These are phyloP conservation scores for Pseudococcus longispinus DNA, from an alignment of 2,888 invertebrate genomes.

Conservation along the genomic window DNA sequence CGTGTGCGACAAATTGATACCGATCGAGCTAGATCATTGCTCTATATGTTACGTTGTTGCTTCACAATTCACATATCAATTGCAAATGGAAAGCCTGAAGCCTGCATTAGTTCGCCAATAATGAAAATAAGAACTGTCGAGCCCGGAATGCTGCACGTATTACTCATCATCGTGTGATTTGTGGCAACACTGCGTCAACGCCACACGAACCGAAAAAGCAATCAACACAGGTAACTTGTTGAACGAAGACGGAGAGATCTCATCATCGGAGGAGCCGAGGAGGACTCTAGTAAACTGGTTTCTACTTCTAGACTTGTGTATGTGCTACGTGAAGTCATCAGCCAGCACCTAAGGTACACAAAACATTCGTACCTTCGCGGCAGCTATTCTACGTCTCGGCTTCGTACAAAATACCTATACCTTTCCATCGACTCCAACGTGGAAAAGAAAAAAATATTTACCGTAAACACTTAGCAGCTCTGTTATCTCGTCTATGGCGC, in stretches of 20 bases:
- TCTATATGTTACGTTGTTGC: not conserved
- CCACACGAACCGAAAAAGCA: not conserved
- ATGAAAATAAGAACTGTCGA: not conserved
- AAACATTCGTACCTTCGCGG: not conserved
- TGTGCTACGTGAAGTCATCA: not conserved
- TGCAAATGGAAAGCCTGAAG: not conserved
- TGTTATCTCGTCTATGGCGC: not conserved
- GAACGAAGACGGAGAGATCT: not conserved
- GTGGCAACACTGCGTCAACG: not conserved
- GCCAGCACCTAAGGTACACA: not conserved
- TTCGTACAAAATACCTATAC: not conserved
- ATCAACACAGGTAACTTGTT: conserved; percentile 25
- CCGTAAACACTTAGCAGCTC: conserved; percentile 2
- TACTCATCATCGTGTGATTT: not conserved
- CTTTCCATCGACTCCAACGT: not conserved
- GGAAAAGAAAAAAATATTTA: not conserved
- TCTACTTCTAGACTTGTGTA: not conserved
- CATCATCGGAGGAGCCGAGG: conserved; percentile 23
- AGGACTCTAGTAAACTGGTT: conserved; percentile 15
- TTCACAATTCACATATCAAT: not conserved
- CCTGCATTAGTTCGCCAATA: not conserved
- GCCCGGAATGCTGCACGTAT: not conserved
- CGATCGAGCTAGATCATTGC: not conserved
- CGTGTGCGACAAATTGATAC: conserved; percentile 18
- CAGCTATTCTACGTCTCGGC: not conserved